Base-by-base conservation (phyloP, 2,888 invertebrate species). In the Ryuthela nishihirai region DNA sequence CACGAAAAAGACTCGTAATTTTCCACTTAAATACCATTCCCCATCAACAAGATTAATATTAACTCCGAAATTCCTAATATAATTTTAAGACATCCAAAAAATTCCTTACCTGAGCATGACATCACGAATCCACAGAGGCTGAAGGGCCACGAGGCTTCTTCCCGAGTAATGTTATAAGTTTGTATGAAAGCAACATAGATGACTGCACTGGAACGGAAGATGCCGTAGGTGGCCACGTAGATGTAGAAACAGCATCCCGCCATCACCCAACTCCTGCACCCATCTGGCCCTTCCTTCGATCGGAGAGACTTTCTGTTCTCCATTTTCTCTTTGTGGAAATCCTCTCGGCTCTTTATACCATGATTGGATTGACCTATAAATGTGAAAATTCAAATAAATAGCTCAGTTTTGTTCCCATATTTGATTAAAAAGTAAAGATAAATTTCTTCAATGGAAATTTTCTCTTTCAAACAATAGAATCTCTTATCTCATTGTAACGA, bases 251-350 rank as follows among this genome's bases (percentile, higher is more conserved):
- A 60, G 15, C 62, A 62, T 10, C 59, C 9, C 20, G 55, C 56
- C 10, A 64, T 59, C 5, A 60, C 54, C 64, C 64, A 64, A n/a
- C 62, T 56, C 60, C 60, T 63, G 2, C 64, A 62, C 5, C 47
- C 42, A 40, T 64, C 64, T 10, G 64, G 64, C 1, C 50, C 46
- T 9, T 46, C 34, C 25, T 43, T 7, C 3, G 2, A 21, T 12
- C 5, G 20, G 40, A 20, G 20, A 12, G 5, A 21, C 40, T 17
- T 17, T 5, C 12, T 4, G 12, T 17, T 15, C 40, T 21, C 18
- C 23, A 39, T 39, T 39, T 21, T 21, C 4, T 18, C 40, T 39
- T 12, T 10, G 21, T 24, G 23, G 6, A 21, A 26, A 24, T 43
- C 6, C 23, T 44, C 35, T n/a, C 35, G 32, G 29, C 35, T 44